phyloP scores from a whole-genome alignment of 2,888 invertebrate genomes.

The Epistrophe grossulariae region DNA sequence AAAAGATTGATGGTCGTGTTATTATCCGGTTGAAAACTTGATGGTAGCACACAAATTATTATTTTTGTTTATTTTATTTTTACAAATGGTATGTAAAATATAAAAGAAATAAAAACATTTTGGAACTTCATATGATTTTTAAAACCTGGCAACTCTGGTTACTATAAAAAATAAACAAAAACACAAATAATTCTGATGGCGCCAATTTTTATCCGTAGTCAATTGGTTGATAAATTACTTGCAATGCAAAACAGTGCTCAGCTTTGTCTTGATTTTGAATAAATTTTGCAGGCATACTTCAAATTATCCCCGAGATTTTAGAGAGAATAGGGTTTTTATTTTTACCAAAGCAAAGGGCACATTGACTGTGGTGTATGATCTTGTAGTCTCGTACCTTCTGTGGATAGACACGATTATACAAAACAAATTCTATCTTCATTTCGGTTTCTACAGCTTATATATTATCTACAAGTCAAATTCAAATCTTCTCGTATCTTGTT shows the following conservation, averaged over 20 bases:
- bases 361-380: neutral
- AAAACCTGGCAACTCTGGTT: neutral
- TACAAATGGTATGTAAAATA: no score
- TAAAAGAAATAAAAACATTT: no score
- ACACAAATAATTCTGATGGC: neutral
- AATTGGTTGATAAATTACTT: constrained; percentile 52
- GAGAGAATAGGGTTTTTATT: no score
- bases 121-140: neutral
- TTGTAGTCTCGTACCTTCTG: neutral
- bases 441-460: neutral
- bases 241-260: constrained; percentile 45
- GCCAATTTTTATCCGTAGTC: constrained; percentile 50
- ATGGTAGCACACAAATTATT: no score
- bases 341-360: neutral
- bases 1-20: no score
- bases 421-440: constrained; percentile 53
- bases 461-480: constrained; percentile 55
- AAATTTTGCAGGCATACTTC: constrained; percentile 16
- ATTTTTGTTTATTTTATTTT: no score
- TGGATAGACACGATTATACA: constrained; percentile 9
- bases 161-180: neutral
- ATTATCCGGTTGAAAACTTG: no score
- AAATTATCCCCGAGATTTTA: neutral
- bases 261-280: constrained; percentile 50
- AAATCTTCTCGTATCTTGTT: neutral